phyloP scores from a whole-genome alignment of 2,113 vertebrate species.

The Dendropsophus ebraccatus region DNA sequence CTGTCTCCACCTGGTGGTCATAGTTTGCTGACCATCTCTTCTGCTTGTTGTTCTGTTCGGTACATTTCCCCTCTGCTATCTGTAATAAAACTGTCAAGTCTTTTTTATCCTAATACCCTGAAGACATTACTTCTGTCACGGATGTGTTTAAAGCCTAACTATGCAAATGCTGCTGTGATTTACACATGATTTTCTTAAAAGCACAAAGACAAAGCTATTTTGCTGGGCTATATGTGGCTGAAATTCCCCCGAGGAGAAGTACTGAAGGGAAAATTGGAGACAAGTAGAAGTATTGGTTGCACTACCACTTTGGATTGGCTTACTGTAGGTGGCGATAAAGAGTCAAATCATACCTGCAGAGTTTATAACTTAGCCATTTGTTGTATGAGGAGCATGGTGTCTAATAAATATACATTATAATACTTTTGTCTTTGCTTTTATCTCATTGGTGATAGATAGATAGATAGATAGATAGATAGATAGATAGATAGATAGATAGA shows the following conservation, averaged over 20 bases:
- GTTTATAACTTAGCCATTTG: not conserved
- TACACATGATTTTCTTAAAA: conserved; percentile 22
- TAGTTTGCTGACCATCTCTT: conserved; percentile 44
- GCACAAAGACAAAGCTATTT: not conserved
- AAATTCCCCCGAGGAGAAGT: not conserved
- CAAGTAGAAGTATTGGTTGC: not conserved
- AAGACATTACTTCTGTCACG: not conserved
- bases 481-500: not conserved
- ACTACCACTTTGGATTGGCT: not conserved
- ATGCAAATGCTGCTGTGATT: conserved; percentile 19
- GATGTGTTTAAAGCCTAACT: conserved; percentile 21
- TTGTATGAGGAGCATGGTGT: not conserved
- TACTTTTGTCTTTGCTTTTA: not conserved
- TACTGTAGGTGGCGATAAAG: conserved; percentile 6
- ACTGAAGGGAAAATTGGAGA: not conserved
- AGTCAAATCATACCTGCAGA: not conserved
- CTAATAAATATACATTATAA: not conserved
- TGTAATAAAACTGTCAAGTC: conserved; percentile 15
- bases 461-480: too few relatives aligned
- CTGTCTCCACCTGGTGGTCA: conserved; percentile 59
- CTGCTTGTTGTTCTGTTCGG: not conserved
- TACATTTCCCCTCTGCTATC: not conserved
- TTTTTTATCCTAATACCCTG: conserved; percentile 16
- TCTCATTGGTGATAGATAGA: not conserved
- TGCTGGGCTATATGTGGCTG: not conserved